A percentile compares a stretch with the other conserved stretches of the same genome.
Conservation (phyloP, 2,113 vertebrate species). For the Calonectris borealis region DNA sequence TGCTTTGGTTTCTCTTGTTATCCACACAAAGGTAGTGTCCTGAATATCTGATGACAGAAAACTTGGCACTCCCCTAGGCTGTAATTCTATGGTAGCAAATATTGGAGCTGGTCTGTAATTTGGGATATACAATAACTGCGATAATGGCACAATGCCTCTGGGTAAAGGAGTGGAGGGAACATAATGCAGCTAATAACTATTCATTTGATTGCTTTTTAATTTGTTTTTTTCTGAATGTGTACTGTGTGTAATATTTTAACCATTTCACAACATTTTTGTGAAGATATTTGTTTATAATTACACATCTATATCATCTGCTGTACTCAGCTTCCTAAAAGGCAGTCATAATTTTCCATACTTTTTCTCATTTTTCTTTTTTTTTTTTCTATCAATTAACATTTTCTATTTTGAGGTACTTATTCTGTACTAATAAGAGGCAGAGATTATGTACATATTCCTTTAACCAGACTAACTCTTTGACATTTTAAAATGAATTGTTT, state of each 20-base stretch:
- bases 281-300: neutral
- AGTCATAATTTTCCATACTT: neutral
- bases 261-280: neutral
- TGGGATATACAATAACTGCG: constrained; percentile 20
- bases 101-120: neutral
- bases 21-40: neutral
- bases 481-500: neutral
- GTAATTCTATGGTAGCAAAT: constrained; percentile 4
- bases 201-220: neutral
- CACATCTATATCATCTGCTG: neutral
- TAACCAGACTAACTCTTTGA: neutral
- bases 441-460: neutral
- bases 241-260: neutral
- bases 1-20: neutral
- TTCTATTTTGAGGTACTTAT: neutral
- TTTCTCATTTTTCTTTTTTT: neutral
- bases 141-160: neutral
- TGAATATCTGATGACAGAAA: constrained; percentile 15
- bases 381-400: neutral
- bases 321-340: neutral
- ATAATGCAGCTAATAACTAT: constrained; percentile 39
- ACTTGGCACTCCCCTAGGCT: neutral
- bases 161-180: constrained; percentile 4
- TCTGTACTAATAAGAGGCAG: neutral
- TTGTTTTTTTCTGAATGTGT: neutral